Conservation (phyloP, 2,113 vertebrate species). For the Garra rufa region DNA sequence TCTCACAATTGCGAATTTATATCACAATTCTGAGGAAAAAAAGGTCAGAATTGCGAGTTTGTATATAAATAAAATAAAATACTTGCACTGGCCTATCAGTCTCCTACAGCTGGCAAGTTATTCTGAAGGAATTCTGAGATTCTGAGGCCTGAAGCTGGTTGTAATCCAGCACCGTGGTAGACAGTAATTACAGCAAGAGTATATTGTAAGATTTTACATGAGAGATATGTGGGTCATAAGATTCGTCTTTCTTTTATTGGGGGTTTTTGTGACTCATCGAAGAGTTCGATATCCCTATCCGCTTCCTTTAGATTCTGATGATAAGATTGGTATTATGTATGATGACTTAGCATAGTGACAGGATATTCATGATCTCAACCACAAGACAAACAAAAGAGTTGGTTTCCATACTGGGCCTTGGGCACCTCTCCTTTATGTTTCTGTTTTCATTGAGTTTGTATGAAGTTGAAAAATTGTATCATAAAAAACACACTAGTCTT, state of each 20-base stretch:
- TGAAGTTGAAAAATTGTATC: neutral
- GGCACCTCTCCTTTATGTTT: neutral
- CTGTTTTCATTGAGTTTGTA: neutral
- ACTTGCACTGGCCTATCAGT: slow-evolving; percentile 40
- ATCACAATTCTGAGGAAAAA: no score
- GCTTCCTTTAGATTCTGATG: slow-evolving; percentile 4
- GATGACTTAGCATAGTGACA: slow-evolving; percentile 17
- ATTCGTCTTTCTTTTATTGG: slow-evolving; percentile 10
- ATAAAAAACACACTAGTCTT: neutral
- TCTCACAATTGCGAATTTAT: no score
- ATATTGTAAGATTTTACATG: slow-evolving; percentile 41
- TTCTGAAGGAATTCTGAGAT: slow-evolving; percentile 56
- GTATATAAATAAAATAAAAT: no score
- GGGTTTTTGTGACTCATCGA: slow-evolving; percentile 26
- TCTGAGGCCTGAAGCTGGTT: slow-evolving; percentile 40
- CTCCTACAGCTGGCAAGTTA: slow-evolving; percentile 38
- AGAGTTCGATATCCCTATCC: slow-evolving; percentile 11
- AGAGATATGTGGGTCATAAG: slow-evolving; percentile 25
- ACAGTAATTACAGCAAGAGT: slow-evolving; percentile 54
- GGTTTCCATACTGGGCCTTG: neutral
- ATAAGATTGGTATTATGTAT: slow-evolving; percentile 11
- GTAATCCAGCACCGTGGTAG: slow-evolving; percentile 41
- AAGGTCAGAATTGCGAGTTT: no score
- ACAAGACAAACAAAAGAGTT: slow-evolving; percentile 36
- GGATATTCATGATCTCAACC: slow-evolving; percentile 37